Evolutionary conservation across 2,113 vertebrate species (phyloP), one percentile per base, ranked within the genome.

Genomic region (Ptilonorhynchus violaceus): DNA sequence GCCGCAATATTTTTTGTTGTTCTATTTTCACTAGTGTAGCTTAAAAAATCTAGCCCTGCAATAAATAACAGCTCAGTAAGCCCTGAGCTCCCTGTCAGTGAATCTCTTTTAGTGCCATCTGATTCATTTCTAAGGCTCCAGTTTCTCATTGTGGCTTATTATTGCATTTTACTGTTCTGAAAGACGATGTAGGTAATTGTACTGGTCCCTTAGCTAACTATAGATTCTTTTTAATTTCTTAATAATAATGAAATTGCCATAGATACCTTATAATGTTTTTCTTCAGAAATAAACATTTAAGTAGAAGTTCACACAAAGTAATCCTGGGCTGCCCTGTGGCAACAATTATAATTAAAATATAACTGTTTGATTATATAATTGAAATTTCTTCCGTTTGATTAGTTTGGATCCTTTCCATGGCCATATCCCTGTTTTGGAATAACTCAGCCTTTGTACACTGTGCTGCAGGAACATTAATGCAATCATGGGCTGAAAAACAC

Each of bases 291-390:
- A 97, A 97, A 96, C 91, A 95, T 97, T 91, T 92, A 85, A 94
- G 91, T 68, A 76, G 88, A 91, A 49, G 53, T 85, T 92, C 88
- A 64, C 46, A 72, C 44, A 92, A 92, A 89, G 69, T 89, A 95
- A 84, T 95, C 24, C 68, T 89, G 31, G 64, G 73, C 64, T 96
- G 86, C 93, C 93, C 92, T 79, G 69, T 92, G 86, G 91, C 83
- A 97, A 96, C 76, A 92, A 85, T 96, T 95, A 96, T 79, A 95
- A 97, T 95, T 95, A 96, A 95, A 96, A 96, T 96, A 89, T 79
- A 95, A 85, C 88, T 89, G 86, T 96, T 95, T 97, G 91, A 95
- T 96, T 97, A 95, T 89, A 87, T 94, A 96, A 97, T 93, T 97
- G 92, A 94, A 97, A 94, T 93, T 91, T 85, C 62, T 91, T 89